phyloP scores from a whole-genome alignment of 2,888 invertebrate species.

The Hyposoter didymator region DNA sequence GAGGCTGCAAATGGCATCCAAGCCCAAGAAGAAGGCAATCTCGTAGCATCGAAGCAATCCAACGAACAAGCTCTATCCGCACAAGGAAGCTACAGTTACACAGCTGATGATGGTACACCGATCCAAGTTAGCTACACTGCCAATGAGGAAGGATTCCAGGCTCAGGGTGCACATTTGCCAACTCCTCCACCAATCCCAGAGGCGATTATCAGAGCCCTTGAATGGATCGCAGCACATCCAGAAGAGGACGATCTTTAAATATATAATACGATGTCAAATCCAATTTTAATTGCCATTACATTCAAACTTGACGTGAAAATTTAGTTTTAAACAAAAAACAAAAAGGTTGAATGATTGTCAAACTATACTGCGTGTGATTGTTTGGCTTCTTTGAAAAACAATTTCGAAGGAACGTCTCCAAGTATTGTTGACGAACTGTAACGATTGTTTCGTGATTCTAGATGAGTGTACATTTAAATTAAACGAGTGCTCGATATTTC shows the following conservation, averaged over 20 bases:
- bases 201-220: conserved; percentile 78
- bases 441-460: conserved; percentile 1
- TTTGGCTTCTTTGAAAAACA: neutral
- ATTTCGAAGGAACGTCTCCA: neutral
- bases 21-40: conserved; percentile 64
- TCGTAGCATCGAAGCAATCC: conserved; percentile 45
- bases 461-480: neutral
- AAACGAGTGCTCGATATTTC: neutral
- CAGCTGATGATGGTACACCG: conserved; percentile 77
- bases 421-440: neutral
- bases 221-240: conserved; percentile 75
- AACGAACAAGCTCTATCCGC: conserved; percentile 68
- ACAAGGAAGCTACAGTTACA: conserved; percentile 79
- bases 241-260: conserved; percentile 70
- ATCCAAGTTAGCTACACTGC: conserved; percentile 78
- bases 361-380: neutral
- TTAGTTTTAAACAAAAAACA: neutral
- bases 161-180: conserved; percentile 79
- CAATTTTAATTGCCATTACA: conserved; percentile 5
- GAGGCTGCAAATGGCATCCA: conserved; percentile 82
- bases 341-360: neutral
- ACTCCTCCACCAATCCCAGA: conserved; percentile 78
- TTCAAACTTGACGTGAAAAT: neutral
- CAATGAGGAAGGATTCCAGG: conserved; percentile 80
- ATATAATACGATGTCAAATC: neutral